Percentiles rank a stretch among this genome's conserved stretches.
phyloP scores from a whole-genome alignment of 1,140 invertebrate species.

The Drosophila teissieri region DNA sequence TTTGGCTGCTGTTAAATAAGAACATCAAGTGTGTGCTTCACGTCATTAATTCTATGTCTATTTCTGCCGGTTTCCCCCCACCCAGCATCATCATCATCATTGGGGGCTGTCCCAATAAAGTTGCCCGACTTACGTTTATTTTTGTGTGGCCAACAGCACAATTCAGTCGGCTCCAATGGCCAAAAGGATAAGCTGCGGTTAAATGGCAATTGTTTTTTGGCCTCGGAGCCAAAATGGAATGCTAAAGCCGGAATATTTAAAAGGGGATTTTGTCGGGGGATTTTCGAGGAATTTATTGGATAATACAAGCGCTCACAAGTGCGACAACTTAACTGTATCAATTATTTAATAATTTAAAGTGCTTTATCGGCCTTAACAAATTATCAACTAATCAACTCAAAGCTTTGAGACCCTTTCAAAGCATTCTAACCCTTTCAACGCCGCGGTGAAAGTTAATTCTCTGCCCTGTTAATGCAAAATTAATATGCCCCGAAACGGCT shows the following conservation, averaged over 20 bases:
- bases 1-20: conserved; percentile 44
- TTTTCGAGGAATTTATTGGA: conserved; percentile 4
- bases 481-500: conserved; percentile 19
- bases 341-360: background rate
- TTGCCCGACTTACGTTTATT: conserved; percentile 50
- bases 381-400: background rate
- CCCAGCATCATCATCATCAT: conserved; percentile 2
- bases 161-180: conserved; percentile 27
- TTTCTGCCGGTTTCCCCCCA: no score
- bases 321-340: background rate
- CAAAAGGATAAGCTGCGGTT: conserved; percentile 48
- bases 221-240: background rate
- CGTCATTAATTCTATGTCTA: conserved; percentile 47
- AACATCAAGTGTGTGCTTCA: conserved; percentile 39
- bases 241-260: conserved; percentile 29
- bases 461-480: conserved; percentile 4
- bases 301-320: background rate
- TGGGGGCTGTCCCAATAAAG: conserved; percentile 32
- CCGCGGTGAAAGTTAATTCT: conserved; percentile 4
- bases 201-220: conserved; percentile 31
- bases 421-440: no score
- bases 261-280: background rate
- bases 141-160: conserved; percentile 33
- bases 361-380: no score
- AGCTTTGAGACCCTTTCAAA: background rate